These are phyloP conservation scores for Octomys mimax DNA, from an alignment of 2,797 vertebrate species.

Conservation along the genomic window DNA sequence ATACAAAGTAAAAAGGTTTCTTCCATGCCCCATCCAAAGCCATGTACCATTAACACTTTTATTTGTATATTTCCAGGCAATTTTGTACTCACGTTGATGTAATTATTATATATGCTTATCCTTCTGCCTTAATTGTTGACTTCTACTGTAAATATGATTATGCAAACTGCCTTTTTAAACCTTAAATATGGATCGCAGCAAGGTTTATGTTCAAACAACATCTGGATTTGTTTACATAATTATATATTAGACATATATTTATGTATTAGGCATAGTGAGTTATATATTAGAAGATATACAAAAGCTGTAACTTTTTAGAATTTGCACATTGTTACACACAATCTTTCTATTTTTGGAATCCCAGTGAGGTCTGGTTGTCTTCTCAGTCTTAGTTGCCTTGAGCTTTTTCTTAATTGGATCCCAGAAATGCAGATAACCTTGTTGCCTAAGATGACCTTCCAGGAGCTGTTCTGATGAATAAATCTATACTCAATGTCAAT, in stretches of 20 bases:
- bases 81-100: background rate
- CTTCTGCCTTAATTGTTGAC: conserved; percentile 25
- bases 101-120: background rate
- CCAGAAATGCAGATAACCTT: conserved; percentile 27
- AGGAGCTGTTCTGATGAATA: conserved; percentile 42
- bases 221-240: conserved; percentile 13
- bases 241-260: background rate
- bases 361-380: conserved; percentile 2
- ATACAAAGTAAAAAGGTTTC: conserved; percentile 15
- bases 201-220: background rate
- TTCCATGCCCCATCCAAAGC: background rate
- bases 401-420: conserved; percentile 10
- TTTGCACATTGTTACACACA: background rate
- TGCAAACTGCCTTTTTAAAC: background rate
- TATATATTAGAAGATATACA: background rate
- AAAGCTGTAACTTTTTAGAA: background rate
- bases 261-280: background rate
- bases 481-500: background rate
- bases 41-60: background rate
- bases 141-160: conserved; percentile 16
- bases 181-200: conserved; percentile 39
- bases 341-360: conserved; percentile 32
- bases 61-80: background rate
- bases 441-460: conserved; percentile 41
- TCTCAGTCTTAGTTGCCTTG: conserved; percentile 9